phyloP scores from a whole-genome alignment of 1,140 invertebrate species.

The Chrysomallon squamiferum region DNA sequence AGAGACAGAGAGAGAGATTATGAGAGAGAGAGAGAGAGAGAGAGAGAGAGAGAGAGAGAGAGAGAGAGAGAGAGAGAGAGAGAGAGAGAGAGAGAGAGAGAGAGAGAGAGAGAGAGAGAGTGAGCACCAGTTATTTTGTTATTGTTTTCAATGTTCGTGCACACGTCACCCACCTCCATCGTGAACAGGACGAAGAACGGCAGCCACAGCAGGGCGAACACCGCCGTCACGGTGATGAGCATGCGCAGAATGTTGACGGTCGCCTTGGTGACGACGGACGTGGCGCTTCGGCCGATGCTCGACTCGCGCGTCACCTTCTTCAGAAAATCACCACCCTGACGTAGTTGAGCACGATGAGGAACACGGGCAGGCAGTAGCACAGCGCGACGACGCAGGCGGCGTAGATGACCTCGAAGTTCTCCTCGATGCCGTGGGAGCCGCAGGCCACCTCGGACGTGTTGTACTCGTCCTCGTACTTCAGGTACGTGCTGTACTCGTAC shows the following conservation, averaged over 20 bases:
- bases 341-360: constrained; percentile 5
- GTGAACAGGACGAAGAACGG: constrained; percentile 10
- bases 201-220: constrained; percentile 12
- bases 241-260: constrained; percentile 7
- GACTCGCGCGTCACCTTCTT: not conserved
- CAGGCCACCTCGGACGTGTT: constrained; percentile 8
- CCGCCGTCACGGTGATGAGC: constrained; percentile 1
- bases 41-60: too few species aligned
- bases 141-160: too few species aligned
- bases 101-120: too few species aligned
- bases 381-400: too few species aligned
- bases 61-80: too few species aligned
- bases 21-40: too few species aligned
- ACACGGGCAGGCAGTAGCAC: not conserved
- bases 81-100: too few species aligned
- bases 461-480: constrained; percentile 7
- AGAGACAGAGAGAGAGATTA: too few species aligned
- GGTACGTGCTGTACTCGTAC: constrained; percentile 12
- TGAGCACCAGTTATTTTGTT: too few species aligned
- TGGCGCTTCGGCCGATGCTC: not conserved
- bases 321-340: not conserved
- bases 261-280: not conserved
- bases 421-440: constrained; percentile 3
- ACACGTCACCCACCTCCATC: constrained; percentile 3
- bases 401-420: too few species aligned